Percentiles rank a stretch among this genome's conserved stretches.
These are phyloP conservation scores for Plagodis pulveraria DNA, from an alignment of 2,888 invertebrate species.

Conservation along the genomic window DNA sequence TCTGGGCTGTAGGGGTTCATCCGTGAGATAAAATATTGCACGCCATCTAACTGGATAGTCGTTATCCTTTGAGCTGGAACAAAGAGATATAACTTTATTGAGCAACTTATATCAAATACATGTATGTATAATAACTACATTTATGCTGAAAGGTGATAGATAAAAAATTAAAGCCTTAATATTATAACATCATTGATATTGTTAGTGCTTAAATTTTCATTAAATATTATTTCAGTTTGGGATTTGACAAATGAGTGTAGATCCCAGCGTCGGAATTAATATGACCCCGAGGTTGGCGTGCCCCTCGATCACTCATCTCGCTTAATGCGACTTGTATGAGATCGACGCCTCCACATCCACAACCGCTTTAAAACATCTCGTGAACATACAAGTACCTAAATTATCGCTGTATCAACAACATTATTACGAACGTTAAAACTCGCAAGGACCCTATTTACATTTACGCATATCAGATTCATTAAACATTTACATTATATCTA, in stretches of 20 bases:
- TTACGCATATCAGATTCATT: conserved; percentile 26
- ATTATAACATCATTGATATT: background rate
- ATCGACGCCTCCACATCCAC: conserved; percentile 49
- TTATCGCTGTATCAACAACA: conserved; percentile 20
- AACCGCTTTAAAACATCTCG: conserved; percentile 23
- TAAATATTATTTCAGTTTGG: background rate
- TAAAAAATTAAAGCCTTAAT: background rate
- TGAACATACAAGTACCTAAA: conserved; percentile 7
- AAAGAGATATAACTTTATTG: conserved; percentile 43
- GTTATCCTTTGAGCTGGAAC: conserved; percentile 93
- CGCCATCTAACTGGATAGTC: conserved; percentile 93
- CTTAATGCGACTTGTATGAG: conserved; percentile 47
- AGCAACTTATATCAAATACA: background rate
- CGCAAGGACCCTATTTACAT: conserved; percentile 17
- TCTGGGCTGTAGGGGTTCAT: conserved; percentile 95
- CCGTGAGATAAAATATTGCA: conserved; percentile 93
- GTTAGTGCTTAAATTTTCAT: conserved; percentile 1
- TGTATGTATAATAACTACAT: conserved; percentile 1
- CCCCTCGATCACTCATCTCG: conserved; percentile 53
- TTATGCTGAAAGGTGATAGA: background rate
- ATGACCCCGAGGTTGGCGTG: conserved; percentile 53
- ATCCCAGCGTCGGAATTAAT: conserved; percentile 54
- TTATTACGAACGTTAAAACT: conserved; percentile 24
- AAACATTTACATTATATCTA: conserved; percentile 28
- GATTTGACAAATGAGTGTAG: conserved; percentile 51